Conservation (phyloP, 2,113 vertebrate genomes). For the Penelope pileata region DNA sequence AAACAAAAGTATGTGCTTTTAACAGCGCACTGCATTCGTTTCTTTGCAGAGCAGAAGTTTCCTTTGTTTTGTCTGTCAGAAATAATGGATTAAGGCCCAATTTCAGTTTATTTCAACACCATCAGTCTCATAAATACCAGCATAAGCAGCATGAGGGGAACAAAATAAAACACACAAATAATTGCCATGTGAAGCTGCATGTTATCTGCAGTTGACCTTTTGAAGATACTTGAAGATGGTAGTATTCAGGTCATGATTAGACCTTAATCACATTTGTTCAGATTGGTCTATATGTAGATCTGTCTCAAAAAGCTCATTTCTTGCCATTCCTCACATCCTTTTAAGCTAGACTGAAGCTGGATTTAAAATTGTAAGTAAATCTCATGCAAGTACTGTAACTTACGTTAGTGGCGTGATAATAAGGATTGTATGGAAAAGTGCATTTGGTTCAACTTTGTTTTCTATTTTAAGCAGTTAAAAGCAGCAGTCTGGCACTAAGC, state of each 20-base stretch:
- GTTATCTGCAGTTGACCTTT: not conserved
- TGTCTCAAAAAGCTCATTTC: not conserved
- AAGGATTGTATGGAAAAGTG: not conserved
- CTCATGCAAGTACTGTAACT: not conserved
- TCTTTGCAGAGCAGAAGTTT: not conserved
- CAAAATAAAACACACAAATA: not conserved
- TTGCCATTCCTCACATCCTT: not conserved
- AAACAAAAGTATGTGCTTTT: not conserved
- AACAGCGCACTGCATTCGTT: not conserved
- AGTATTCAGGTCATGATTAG: accelerated
- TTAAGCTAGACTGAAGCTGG: not conserved
- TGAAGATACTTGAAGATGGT: not conserved
- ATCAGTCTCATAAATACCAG: not conserved
- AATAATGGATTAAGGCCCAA: not conserved
- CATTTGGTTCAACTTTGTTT: not conserved
- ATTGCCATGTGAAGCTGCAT: not conserved
- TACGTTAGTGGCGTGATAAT: not conserved
- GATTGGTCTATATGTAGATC: not conserved
- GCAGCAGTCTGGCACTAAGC: not conserved
- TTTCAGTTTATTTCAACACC: not conserved
- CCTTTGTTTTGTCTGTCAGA: not conserved
- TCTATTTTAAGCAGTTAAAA: not conserved
- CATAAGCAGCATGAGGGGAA: not conserved
- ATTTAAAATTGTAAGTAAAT: not conserved
- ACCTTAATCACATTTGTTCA: not conserved